Base-by-base conservation (phyloP, 2,113 vertebrate species). In the Amblyopsis rosae region DNA sequence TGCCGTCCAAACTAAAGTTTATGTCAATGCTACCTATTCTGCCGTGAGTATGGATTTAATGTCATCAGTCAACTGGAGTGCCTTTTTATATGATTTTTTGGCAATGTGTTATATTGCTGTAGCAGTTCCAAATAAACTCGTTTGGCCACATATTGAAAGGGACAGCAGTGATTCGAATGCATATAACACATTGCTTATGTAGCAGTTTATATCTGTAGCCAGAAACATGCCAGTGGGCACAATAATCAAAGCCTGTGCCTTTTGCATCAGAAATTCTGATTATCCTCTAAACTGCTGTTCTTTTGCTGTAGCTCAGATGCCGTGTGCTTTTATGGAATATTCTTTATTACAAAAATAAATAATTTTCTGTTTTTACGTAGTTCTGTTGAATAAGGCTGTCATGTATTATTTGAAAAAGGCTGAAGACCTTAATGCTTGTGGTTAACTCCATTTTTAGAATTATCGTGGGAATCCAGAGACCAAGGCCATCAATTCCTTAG, bases 211-310 rank as follows among this genome's bases (percentile, higher is more conserved):
- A 73, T 65, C 33, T 74, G 68, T 70, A 82, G 50, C 65, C 73
- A 70, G 15, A 53, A 50, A 64, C 16, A 15, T 16, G 17, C 26
- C 67, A 26, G 69, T 83, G 60, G 66, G 67, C 64, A 74, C 66
- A 69, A 60, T 70, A 63, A 56, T 67, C 51, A 65, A 67, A 75
- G 57, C 50, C 70, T 70, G 82, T 87, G 85, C 84, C 87, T 90
- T 88, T 73, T 73, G 1, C 76, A 65, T 69, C 19, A 73, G 19
- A 33, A 70, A 33, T 50, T 54, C 63, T 12, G 4, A 8, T 41
- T 41, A 26, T 26, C 2, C 2, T 26, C 2, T 41, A 15, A 51
- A 11, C 49, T 11, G 49, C 49, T 50, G 4, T 12, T 50, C 49
- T 50, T 50, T 50, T 50, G 48, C 10, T 51, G 35, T 41, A 41